Base-by-base conservation (phyloP, 2,888 invertebrate species). In the Melolontha melolontha region DNA sequence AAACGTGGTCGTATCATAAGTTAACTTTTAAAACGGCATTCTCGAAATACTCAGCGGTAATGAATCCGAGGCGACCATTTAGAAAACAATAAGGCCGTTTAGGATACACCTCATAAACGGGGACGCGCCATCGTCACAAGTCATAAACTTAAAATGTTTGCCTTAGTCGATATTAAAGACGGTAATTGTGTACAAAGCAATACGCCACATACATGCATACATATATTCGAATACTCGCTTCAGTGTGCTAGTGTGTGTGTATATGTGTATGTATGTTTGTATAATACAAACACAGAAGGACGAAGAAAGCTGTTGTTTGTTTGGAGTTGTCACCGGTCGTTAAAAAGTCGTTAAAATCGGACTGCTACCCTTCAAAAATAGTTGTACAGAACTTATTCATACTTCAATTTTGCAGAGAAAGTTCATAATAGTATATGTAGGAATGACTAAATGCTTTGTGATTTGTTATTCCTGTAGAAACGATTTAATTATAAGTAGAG, bases 71-170 rank as follows among this genome's bases (percentile, higher is more conserved):
- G 47, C 47, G 59, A 34, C 34, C 59, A 47, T 62, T 62, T 62
- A 62, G 59, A 62, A 62, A 62, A 62, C 59, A 62, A 62, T 62
- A 62, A 47, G 29, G 29, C 59, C 59, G 59, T 62, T 62, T 62
- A 62, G 47, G 59, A 62, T 62, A 62, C 59, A 49, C 59, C 59
- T 62, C 49, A 62, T 62, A 62, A 62, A 62, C 49, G 59, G 42
- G 34, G 59, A 62, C 59, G 59, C 29, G 59, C 29, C 49, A 62
- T 29, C 47, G 59, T 62, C 59, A 49, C 47, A 39, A 62, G 47
- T 62, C 59, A 34, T 62, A 62, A 62, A 62, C 27, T 47, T 62
- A 62, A 62, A 62, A 62, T 62, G 59, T 62, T 62, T 62, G 59
- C 59, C 42, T 47, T 62, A 62, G 34, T 34, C 59, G 59, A 44